Evolutionary conservation across 2,113 vertebrate species (phyloP).

Genomic region (Etheostoma cragini): DNA sequence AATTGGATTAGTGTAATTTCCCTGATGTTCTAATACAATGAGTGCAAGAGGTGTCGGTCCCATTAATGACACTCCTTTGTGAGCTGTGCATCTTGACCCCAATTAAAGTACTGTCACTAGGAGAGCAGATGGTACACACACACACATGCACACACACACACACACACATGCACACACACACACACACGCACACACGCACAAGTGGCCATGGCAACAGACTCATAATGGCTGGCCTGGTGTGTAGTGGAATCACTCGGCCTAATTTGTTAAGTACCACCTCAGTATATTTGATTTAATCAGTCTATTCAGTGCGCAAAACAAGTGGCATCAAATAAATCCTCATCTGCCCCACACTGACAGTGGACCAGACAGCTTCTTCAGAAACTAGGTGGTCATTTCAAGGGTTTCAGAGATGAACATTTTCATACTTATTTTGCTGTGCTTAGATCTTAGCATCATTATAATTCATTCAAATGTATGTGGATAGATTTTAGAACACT

Average conservation of each 20-base stretch:
- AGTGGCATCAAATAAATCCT: conserved; percentile 78
- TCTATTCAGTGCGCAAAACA: conserved; percentile 78
- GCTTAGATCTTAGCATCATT: neutral
- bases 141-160: conserved; percentile 32
- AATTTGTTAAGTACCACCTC: conserved; percentile 87
- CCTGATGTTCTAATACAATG: conserved; percentile 75
- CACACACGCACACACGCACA: conserved; percentile 36
- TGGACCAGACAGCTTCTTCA: conserved; percentile 62
- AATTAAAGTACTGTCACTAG: conserved; percentile 80
- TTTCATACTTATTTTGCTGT: neutral
- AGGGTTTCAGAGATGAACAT: conserved; percentile 22
- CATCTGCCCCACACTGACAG: conserved; percentile 59
- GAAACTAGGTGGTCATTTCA: conserved; percentile 40
- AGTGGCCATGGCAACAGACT: conserved; percentile 83
- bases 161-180: conserved; percentile 29
- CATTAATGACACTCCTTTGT: conserved; percentile 78
- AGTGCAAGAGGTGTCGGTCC: conserved; percentile 70
- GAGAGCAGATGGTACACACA: conserved; percentile 81
- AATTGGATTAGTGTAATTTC: conserved; percentile 71
- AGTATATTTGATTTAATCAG: conserved; percentile 83
- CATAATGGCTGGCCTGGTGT: conserved; percentile 79
- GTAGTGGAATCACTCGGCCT: conserved; percentile 81
- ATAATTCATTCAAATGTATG: neutral
- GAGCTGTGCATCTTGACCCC: conserved; percentile 83
- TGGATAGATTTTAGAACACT: neutral